A percentile compares a stretch with the other conserved stretches of the same genome.
Conservation (phyloP, 2,888 invertebrate genomes). For the Idaea biselata region DNA sequence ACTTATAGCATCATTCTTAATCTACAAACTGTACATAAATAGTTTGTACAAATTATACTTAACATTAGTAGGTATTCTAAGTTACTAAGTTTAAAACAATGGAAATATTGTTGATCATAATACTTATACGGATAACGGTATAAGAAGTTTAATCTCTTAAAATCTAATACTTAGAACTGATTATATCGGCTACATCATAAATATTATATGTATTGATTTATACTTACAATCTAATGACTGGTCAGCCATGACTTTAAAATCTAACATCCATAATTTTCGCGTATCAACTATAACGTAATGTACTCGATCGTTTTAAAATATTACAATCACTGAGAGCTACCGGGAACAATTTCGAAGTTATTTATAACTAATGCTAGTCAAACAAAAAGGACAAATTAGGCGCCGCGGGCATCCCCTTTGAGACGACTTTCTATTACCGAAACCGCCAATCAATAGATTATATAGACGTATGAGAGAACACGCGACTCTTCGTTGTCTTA, state of each 20-base stretch:
- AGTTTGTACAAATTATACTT: conserved; percentile 76
- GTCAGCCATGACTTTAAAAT: conserved; percentile 64
- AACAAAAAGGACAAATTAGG: conserved; percentile 5
- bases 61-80: conserved; percentile 54
- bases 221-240: conserved; percentile 68
- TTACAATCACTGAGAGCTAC: conserved; percentile 26
- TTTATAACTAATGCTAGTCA: conserved; percentile 8
- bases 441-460: too few relatives aligned
- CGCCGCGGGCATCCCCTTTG: too few relatives aligned
- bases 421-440: too few relatives aligned
- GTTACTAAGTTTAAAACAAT: conserved; percentile 67
- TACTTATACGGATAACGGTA: conserved; percentile 76
- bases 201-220: conserved; percentile 56
- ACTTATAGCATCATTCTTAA: conserved; percentile 26
- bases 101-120: conserved; percentile 78
- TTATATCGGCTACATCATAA: conserved; percentile 68
- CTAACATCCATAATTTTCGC: conserved; percentile 43
- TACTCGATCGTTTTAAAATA: conserved; percentile 19
- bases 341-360: conserved; percentile 15
- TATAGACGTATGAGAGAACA: too few relatives aligned
- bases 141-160: conserved; percentile 73
- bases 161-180: conserved; percentile 56
- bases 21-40: conserved; percentile 73
- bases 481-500: too few relatives aligned
- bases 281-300: conserved; percentile 14